Evolutionary conservation across 2,113 vertebrate genomes (phyloP).

Genomic region (Macrotis lagotis): DNA sequence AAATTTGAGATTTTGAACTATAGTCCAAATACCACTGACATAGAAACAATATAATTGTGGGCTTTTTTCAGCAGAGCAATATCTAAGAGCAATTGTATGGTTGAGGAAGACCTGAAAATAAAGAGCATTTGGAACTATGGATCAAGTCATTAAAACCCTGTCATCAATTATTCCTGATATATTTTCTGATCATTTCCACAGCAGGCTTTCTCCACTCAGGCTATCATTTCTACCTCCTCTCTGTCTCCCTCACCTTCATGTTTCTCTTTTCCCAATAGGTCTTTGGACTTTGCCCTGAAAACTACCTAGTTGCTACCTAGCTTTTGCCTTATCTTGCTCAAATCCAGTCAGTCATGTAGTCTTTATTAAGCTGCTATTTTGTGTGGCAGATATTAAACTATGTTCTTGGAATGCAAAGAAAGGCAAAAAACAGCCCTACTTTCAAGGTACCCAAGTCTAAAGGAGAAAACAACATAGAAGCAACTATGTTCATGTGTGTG

Average conservation of each 20-base stretch:
- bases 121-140: conserved; percentile 43
- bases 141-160: conserved; percentile 1
- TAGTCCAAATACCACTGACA: conserved; percentile 28
- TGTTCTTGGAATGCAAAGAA: neutral
- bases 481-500: neutral
- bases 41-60: conserved; percentile 30
- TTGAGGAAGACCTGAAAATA: neutral
- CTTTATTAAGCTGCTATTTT: neutral
- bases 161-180: conserved; percentile 14
- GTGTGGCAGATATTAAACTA: neutral
- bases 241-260: neutral
- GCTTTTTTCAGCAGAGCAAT: neutral
- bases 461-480: neutral
- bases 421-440: neutral
- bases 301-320: neutral
- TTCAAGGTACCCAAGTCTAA: neutral
- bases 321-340: neutral
- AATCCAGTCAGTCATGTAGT: neutral
- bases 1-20: conserved; percentile 14
- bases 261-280: neutral
- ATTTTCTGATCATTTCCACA: neutral
- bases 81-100: neutral
- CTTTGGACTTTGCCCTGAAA: neutral
- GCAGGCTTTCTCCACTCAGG: neutral
- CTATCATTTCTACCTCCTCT: neutral